Evolutionary conservation across 2,888 invertebrate genomes (phyloP).

Genomic region (Muschampia plurimacula): DNA sequence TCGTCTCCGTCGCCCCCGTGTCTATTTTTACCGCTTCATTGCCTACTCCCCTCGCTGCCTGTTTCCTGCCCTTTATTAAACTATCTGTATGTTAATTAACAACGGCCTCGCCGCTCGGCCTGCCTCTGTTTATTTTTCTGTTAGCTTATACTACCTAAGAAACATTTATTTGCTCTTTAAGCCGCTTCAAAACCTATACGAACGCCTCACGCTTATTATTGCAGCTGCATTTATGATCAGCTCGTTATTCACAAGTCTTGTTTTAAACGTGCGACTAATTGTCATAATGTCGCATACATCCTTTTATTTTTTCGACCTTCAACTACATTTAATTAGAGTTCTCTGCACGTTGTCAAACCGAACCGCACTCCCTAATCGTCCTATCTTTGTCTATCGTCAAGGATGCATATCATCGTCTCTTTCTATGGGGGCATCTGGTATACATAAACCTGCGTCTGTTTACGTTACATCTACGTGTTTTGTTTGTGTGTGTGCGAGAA

Average conservation of each 20-base stretch:
- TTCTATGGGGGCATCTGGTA: slow-evolving; percentile 83
- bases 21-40: slow-evolving; percentile 86
- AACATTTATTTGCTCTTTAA: slow-evolving; percentile 66
- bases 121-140: slow-evolving; percentile 77
- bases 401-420: slow-evolving; percentile 67
- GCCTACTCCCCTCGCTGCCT: slow-evolving; percentile 81
- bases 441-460: slow-evolving; percentile 82
- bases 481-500: slow-evolving; percentile 53
- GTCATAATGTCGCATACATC: slow-evolving; percentile 57
- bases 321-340: slow-evolving; percentile 80
- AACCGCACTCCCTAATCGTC: slow-evolving; percentile 65
- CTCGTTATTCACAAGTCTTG: slow-evolving; percentile 47
- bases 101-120: slow-evolving; percentile 72
- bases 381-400: slow-evolving; percentile 66
- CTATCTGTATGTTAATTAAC: slow-evolving; percentile 85
- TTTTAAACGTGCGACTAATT: slow-evolving; percentile 46
- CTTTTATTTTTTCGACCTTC: slow-evolving; percentile 78
- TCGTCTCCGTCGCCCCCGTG: slow-evolving; percentile 75
- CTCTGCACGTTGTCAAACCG: slow-evolving; percentile 76
- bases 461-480: slow-evolving; percentile 70
- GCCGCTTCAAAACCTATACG: slow-evolving; percentile 50
- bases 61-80: slow-evolving; percentile 85
- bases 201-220: slow-evolving; percentile 42
- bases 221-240: slow-evolving; percentile 54
- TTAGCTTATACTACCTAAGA: slow-evolving; percentile 65